Percentiles rank a stretch among this genome's conserved stretches.
phyloP scores from a whole-genome alignment of 1,140 invertebrate species.

The Drosophila neocordata region DNA sequence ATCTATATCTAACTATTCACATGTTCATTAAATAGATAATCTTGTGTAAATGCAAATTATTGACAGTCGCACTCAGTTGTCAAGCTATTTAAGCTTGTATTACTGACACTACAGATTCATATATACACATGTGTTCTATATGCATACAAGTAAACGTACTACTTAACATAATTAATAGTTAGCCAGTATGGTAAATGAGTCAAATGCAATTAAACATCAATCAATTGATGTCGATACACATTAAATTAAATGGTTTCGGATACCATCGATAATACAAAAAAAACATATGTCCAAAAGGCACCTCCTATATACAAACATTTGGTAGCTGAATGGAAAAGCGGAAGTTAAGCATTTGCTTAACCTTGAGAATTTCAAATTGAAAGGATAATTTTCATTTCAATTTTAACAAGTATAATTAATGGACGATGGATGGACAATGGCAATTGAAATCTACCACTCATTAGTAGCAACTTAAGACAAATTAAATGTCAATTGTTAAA shows the following conservation, averaged over 20 bases:
- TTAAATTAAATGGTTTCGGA: neutral
- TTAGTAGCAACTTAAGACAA: constrained; percentile 63
- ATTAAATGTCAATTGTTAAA: constrained; percentile 66
- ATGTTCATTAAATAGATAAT: constrained; percentile 33
- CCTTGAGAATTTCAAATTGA: constrained; percentile 2
- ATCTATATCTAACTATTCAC: constrained; percentile 11
- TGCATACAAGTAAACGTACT: neutral
- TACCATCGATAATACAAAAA: neutral
- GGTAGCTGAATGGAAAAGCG: neutral
- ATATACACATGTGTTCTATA: neutral
- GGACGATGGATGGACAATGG: neutral
- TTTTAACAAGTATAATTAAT: neutral
- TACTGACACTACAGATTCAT: constrained; percentile 34
- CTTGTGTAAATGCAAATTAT: constrained; percentile 38
- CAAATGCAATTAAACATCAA: constrained; percentile 70
- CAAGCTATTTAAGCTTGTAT: constrained; percentile 45
- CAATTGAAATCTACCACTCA: constrained; percentile 7
- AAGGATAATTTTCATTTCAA: constrained; percentile 6
- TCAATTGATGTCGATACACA: constrained; percentile 26
- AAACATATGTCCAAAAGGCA: neutral
- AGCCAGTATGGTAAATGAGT: constrained; percentile 35
- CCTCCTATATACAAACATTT: no score
- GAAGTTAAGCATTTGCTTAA: neutral
- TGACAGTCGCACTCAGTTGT: constrained; percentile 8
- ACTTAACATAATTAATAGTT: constrained; percentile 65